These are phyloP conservation scores for Ormyrus labotus DNA, from an alignment of 2,888 invertebrate genomes.

Conservation along the genomic window DNA sequence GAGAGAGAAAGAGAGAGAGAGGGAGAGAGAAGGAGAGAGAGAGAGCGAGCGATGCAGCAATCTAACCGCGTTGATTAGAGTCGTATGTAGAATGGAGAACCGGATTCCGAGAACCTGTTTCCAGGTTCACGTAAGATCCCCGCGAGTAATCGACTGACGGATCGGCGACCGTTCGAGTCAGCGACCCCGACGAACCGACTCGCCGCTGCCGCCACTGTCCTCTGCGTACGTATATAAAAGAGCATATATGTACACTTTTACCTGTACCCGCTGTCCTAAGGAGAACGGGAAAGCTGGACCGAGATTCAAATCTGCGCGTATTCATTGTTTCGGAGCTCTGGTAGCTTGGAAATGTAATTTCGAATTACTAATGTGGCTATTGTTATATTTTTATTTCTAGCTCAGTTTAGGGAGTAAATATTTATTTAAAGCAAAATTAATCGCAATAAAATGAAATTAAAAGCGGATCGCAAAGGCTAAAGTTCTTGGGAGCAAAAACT, in stretches of 20 bases:
- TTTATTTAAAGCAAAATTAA: no score
- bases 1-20: constrained; percentile 61
- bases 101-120: constrained; percentile 76
- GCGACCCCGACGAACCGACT: constrained; percentile 67
- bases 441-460: no score
- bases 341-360: no score
- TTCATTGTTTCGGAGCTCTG: no score
- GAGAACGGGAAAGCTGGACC: neutral
- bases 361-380: no score
- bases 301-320: neutral
- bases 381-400: no score
- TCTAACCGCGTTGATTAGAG: constrained; percentile 76
- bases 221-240: neutral
- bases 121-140: constrained; percentile 76
- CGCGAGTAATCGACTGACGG: constrained; percentile 76
- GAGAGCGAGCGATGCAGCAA: constrained; percentile 72
- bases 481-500: no score
- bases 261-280: neutral
- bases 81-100: constrained; percentile 76
- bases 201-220: constrained; percentile 4
- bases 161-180: constrained; percentile 76
- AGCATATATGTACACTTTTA: constrained; percentile 3
- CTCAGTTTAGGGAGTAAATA: no score
- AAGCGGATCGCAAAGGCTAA: no score
- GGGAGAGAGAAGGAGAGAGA: constrained; percentile 63